phyloP scores from a whole-genome alignment of 2,113 vertebrate genomes.

The Telmatochromis brachygnathus region DNA sequence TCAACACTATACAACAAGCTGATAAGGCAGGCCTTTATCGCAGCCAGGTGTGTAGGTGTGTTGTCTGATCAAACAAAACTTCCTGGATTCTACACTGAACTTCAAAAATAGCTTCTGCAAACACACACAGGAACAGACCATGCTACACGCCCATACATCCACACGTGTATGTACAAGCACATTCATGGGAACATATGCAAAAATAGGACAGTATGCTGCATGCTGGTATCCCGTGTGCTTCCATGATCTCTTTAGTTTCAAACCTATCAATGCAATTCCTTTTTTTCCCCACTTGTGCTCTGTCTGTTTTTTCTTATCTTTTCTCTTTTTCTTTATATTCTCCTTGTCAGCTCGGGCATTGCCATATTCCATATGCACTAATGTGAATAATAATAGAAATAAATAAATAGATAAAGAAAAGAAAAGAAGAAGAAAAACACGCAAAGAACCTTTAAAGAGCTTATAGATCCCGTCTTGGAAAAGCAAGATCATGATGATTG shows the following conservation, averaged over 20 bases:
- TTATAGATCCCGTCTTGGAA: neutral
- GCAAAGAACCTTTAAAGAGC: neutral
- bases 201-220: neutral
- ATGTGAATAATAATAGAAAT: neutral
- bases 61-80: slow-evolving; percentile 53
- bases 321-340: neutral
- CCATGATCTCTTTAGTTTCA: neutral
- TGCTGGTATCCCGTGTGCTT: neutral
- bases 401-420: neutral
- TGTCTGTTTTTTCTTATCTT: neutral
- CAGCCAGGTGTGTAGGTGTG: slow-evolving; percentile 47
- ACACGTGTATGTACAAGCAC: neutral
- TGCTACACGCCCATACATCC: neutral
- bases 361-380: neutral
- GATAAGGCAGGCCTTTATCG: slow-evolving; percentile 46
- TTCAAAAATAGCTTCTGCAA: slow-evolving; percentile 55
- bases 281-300: rapidly evolving
- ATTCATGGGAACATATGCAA: neutral
- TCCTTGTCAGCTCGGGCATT: neutral
- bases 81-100: slow-evolving; percentile 32
- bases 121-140: neutral
- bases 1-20: slow-evolving; percentile 32
- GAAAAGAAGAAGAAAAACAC: neutral
- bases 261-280: neutral
- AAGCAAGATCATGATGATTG: neutral